A percentile compares a stretch with the other conserved stretches of the same genome.
Conservation (phyloP, 2,888 invertebrate species). For the Heliconius cydno region DNA sequence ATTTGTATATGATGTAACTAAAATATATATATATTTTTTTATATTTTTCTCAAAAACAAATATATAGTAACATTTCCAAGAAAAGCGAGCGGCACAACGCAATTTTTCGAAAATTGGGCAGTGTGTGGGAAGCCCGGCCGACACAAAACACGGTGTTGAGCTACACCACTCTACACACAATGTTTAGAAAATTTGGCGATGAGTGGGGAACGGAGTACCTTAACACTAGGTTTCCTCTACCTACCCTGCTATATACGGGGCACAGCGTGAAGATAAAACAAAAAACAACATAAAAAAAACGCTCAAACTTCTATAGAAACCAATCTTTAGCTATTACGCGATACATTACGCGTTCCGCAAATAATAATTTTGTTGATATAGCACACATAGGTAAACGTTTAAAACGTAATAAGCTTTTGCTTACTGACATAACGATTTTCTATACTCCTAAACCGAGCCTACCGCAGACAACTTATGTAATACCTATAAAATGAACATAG, state of each 20-base stretch:
- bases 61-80: not conserved
- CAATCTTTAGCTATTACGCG: slow-evolving; percentile 28
- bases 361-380: slow-evolving; percentile 24
- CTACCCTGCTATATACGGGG: not conserved
- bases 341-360: slow-evolving; percentile 26
- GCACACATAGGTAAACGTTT: slow-evolving; percentile 10
- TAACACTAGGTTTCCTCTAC: no score
- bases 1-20: not conserved
- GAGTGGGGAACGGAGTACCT: no score
- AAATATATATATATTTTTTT: not conserved
- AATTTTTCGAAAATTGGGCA: not conserved
- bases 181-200: no score
- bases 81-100: not conserved
- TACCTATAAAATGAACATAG: not conserved
- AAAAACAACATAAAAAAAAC: not conserved
- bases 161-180: no score
- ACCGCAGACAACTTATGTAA: slow-evolving; percentile 2
- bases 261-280: not conserved
- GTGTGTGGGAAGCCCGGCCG: no score
- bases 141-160: no score
- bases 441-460: not conserved
- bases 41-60: no score
- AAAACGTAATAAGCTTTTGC: slow-evolving; percentile 22
- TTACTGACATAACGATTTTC: slow-evolving; percentile 14
- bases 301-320: not conserved